Evolutionary conservation across 2,888 invertebrate genomes (phyloP).

Genomic region (Syrphus vitripennis): DNA sequence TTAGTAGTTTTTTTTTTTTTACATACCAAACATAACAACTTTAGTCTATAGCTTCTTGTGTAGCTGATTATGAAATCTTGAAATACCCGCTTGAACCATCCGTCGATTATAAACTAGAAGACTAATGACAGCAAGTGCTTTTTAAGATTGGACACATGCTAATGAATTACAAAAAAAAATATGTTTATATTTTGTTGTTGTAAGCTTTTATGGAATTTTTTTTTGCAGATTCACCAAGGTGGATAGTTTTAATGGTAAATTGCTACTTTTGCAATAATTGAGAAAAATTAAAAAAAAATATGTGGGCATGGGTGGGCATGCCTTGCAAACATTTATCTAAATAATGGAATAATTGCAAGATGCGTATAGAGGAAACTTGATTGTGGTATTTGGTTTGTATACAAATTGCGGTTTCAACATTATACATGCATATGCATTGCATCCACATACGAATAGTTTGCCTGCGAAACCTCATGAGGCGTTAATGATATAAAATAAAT

Average conservation of each 20-base stretch:
- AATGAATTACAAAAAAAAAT: constrained; percentile 10
- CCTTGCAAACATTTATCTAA: background rate
- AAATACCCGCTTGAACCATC: constrained; percentile 7
- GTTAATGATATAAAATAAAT: background rate
- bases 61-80: constrained; percentile 39
- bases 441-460: background rate
- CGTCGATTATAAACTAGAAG: constrained; percentile 1
- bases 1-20: constrained; percentile 3
- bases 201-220: background rate
- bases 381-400: background rate
- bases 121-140: background rate
- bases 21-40: background rate
- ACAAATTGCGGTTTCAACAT: background rate
- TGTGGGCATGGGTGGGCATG: background rate
- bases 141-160: background rate
- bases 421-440: no score
- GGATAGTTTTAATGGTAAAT: background rate
- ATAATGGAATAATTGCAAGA: background rate
- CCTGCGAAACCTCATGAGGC: background rate
- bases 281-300: background rate
- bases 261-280: constrained; percentile 9
- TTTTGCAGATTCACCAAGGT: constrained; percentile 9
- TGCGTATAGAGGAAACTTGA: constrained; percentile 6
- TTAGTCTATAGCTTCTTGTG: background rate
- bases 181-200: background rate